Base-by-base conservation (phyloP, 2,888 invertebrate species). In the Opisthograptis luteolata region DNA sequence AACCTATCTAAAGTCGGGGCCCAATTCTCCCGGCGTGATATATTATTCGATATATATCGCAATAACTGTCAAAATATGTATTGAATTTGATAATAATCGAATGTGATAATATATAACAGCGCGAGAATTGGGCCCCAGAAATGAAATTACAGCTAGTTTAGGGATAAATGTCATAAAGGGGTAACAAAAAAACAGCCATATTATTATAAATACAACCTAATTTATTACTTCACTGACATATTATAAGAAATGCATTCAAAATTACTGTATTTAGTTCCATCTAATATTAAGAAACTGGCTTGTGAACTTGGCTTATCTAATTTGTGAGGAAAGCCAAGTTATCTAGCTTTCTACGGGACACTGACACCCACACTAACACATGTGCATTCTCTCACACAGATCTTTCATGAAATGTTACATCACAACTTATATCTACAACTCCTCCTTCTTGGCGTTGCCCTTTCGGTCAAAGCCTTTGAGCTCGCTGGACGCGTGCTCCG, bases 401-500 rank as follows among this genome's bases (percentile, higher is more conserved):
- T 88, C 86, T 87, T 73, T 79, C 78, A 79, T 75, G 71, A 76
- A 81, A 80, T 79, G 76, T 78, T 43, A 62, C 64, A 73, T 73
- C 73, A 78, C 76, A 73, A 71, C 67, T 42, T 58, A 51, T 46
- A 50, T 73, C 73, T 90, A 90, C 73, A 90, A 64, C 69, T 90
- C 90, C n/a, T 89, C 85, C 76, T 87, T 89, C 79, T 86, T 90
- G 64, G 74, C 67, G 22, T 78, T 95, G 70, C 99, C 99, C 74
- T 94, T 95, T 60, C 98, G 94, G 88, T 96, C 96, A 83, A 92
- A 98, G 56, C 95, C 95, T 65, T 94, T 96, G 69, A 99, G 94
- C 76, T 97, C 97, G 59, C 94, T 92, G 40, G 97, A 96, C 8
- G 99, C 93, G 64, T 99, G 96, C 80, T 97, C 95, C 35, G 99